Evolutionary conservation across 2,113 vertebrate genomes (phyloP).

Genomic region (Pseudolaguvia tuberculata): DNA sequence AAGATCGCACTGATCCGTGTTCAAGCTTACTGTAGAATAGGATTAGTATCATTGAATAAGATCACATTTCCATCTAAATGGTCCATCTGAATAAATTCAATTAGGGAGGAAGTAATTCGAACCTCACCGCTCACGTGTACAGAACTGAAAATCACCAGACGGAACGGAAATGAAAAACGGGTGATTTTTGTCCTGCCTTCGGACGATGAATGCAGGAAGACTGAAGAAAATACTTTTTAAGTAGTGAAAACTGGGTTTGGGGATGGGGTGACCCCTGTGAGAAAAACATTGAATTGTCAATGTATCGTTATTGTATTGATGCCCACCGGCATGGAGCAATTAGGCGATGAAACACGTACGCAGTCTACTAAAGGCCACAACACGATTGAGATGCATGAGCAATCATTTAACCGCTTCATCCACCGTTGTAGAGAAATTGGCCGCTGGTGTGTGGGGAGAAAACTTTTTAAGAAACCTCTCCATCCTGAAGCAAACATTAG

Average conservation of each 20-base stretch:
- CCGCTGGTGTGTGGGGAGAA: not conserved
- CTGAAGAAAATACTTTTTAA: not conserved
- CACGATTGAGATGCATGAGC: not conserved
- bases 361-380: not conserved
- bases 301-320: not conserved
- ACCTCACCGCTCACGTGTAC: constrained; percentile 16
- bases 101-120: constrained; percentile 21
- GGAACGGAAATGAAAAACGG: constrained; percentile 1
- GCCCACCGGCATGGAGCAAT: not conserved
- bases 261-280: not conserved
- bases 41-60: constrained; percentile 44
- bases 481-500: not conserved
- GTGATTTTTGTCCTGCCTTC: not conserved
- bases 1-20: constrained; percentile 7
- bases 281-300: not conserved
- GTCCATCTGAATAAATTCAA: constrained; percentile 42
- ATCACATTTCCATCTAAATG: constrained; percentile 48
- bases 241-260: not conserved
- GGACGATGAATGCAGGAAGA: not conserved
- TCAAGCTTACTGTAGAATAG: constrained; percentile 22
- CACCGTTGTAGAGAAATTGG: not conserved
- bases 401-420: not conserved
- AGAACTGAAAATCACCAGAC: constrained; percentile 10
- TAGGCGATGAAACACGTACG: too few species aligned
- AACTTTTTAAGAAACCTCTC: not conserved